phyloP scores from a whole-genome alignment of 2,888 invertebrate genomes.

The Hypercompe scribonia region DNA sequence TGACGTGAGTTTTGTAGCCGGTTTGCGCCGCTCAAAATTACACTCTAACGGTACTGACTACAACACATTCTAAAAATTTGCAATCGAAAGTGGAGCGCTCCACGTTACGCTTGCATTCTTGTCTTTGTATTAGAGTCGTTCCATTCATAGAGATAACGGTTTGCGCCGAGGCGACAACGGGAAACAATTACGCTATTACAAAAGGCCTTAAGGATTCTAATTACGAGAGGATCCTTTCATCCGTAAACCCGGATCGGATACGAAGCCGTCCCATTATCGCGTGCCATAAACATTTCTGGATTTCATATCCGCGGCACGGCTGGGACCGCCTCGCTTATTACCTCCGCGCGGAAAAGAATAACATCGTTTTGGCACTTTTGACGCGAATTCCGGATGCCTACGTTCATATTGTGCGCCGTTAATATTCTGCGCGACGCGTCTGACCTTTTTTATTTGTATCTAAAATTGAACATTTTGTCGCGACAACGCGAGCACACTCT shows the following conservation, averaged over 20 bases:
- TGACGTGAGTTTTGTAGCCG: slow-evolving; percentile 55
- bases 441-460: slow-evolving; percentile 87
- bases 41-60: slow-evolving; percentile 60
- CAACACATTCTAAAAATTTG: slow-evolving; percentile 61
- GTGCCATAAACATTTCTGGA: slow-evolving; percentile 83
- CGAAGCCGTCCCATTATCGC: slow-evolving; percentile 79
- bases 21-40: slow-evolving; percentile 49
- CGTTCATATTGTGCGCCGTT: slow-evolving; percentile 86
- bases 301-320: slow-evolving; percentile 84
- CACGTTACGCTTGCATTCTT: slow-evolving; percentile 65
- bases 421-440: slow-evolving; percentile 85
- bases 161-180: slow-evolving; percentile 76
- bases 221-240: slow-evolving; percentile 78
- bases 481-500: slow-evolving; percentile 80
- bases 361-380: slow-evolving; percentile 85
- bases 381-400: slow-evolving; percentile 84
- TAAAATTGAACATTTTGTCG: slow-evolving; percentile 87
- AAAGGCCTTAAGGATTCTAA: slow-evolving; percentile 82
- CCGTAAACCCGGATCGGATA: slow-evolving; percentile 80
- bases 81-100: slow-evolving; percentile 59
- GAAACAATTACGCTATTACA: slow-evolving; percentile 81
- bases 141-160: slow-evolving; percentile 78
- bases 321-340: slow-evolving; percentile 81
- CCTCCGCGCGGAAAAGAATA: slow-evolving; percentile 84
- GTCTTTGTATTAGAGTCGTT: slow-evolving; percentile 75